Percentiles rank a stretch among this genome's conserved stretches.
Evolutionary conservation across 2,888 invertebrate species (phyloP).

Genomic region (Drosophila anomelani): DNA sequence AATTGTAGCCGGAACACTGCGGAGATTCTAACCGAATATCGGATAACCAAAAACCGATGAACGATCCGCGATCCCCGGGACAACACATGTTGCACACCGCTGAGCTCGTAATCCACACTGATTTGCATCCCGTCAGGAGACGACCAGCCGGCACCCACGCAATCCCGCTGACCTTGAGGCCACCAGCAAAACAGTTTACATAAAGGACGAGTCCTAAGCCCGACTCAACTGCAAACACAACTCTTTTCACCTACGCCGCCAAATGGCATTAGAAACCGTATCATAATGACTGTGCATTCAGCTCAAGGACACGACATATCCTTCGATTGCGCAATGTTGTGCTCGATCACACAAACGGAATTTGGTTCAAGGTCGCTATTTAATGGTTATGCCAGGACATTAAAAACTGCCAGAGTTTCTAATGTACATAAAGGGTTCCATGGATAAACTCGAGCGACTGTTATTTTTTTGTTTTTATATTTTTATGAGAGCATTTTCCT

Average conservation of each 20-base stretch:
- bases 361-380: constrained; percentile 32
- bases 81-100: constrained; percentile 62
- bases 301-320: constrained; percentile 67
- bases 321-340: constrained; percentile 56
- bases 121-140: constrained; percentile 52
- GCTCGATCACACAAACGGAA: constrained; percentile 12
- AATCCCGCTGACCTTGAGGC: constrained; percentile 58
- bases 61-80: constrained; percentile 18
- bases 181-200: constrained; percentile 7
- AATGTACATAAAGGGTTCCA: constrained; percentile 14
- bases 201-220: constrained; percentile 21
- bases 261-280: constrained; percentile 68
- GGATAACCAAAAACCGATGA: constrained; percentile 1
- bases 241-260: constrained; percentile 57
- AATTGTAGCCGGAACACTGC: not conserved
- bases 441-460: not conserved
- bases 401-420: constrained; percentile 6
- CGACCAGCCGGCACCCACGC: constrained; percentile 18
- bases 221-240: constrained; percentile 41
- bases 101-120: constrained; percentile 56
- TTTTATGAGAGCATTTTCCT: not conserved
- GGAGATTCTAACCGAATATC: not conserved
- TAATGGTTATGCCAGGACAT: constrained; percentile 8
- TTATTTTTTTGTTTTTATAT: not conserved
- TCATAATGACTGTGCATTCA: constrained; percentile 6